phyloP scores from a whole-genome alignment of 2,113 vertebrate genomes.

The Pedionomus torquatus region DNA sequence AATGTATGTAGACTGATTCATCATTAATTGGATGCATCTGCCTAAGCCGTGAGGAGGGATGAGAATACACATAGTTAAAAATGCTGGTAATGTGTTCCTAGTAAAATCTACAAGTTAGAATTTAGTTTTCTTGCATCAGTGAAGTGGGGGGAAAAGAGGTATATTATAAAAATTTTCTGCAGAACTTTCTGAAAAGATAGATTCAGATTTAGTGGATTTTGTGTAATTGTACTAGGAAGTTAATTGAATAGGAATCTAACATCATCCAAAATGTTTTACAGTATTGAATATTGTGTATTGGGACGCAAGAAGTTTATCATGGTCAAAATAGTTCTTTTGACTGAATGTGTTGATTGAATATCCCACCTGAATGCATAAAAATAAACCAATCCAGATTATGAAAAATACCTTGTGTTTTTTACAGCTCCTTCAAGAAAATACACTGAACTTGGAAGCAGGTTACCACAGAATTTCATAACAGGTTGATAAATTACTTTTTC shows the following conservation, averaged over 20 bases:
- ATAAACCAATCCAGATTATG: conserved; percentile 43
- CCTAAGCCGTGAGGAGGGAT: conserved; percentile 21
- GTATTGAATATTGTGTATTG: not conserved
- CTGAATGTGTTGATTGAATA: conserved; percentile 3
- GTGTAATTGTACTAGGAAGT: not conserved
- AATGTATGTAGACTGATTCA: conserved; percentile 47
- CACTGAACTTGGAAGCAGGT: conserved; percentile 63
- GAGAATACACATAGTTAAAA: conserved; percentile 40
- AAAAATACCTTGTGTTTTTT: conserved; percentile 72
- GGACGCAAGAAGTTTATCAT: not conserved
- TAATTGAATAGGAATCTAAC: not conserved
- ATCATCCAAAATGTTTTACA: not conserved
- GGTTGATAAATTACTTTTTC: conserved; percentile 67
- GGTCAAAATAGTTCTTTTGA: not conserved
- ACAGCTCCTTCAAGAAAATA: conserved; percentile 64
- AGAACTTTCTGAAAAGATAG: not conserved
- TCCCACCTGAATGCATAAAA: conserved; percentile 3
- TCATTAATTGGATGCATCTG: conserved; percentile 59
- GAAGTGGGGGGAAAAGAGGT: not conserved
- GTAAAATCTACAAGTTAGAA: not conserved
- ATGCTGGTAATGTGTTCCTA: not conserved
- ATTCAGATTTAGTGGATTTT: not conserved
- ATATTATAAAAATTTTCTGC: not conserved
- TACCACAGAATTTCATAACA: conserved; percentile 65
- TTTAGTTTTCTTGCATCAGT: not conserved